Evolutionary conservation across 2,113 vertebrate species (phyloP).

Genomic region (Burhinus bistriatus): DNA sequence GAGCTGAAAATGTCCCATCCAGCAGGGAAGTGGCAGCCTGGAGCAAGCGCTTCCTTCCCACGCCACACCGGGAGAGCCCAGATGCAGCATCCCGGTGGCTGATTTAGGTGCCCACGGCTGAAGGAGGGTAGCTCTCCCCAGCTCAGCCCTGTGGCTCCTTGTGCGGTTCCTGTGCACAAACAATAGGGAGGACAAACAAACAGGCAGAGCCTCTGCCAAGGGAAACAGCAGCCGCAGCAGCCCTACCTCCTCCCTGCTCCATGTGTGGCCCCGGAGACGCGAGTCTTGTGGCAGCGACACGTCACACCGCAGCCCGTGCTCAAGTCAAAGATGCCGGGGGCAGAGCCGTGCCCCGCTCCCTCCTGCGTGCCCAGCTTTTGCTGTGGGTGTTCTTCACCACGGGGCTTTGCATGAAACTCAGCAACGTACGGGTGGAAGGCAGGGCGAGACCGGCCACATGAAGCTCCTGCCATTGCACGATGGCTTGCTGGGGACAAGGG

Average conservation of each 20-base stretch:
- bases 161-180: neutral
- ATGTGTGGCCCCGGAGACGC: fast-evolving
- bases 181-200: neutral
- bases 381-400: neutral
- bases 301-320: fast-evolving
- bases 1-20: fast-evolving
- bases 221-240: neutral
- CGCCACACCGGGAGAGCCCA: neutral
- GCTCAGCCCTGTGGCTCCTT: neutral
- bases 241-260: neutral
- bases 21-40: neutral
- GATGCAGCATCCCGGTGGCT: fast-evolving
- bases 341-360: neutral
- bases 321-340: neutral
- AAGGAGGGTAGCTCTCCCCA: neutral
- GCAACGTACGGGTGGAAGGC: neutral
- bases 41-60: neutral
- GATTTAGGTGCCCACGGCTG: neutral
- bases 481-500: neutral
- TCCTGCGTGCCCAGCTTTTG: neutral
- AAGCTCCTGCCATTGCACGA: neutral
- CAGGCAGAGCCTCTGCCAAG: neutral
- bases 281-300: neutral
- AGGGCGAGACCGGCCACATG: fast-evolving
- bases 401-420: neutral